phyloP scores from a whole-genome alignment of 92 coral and sea anemone genomes.

The Parazoanthus darwini region DNA sequence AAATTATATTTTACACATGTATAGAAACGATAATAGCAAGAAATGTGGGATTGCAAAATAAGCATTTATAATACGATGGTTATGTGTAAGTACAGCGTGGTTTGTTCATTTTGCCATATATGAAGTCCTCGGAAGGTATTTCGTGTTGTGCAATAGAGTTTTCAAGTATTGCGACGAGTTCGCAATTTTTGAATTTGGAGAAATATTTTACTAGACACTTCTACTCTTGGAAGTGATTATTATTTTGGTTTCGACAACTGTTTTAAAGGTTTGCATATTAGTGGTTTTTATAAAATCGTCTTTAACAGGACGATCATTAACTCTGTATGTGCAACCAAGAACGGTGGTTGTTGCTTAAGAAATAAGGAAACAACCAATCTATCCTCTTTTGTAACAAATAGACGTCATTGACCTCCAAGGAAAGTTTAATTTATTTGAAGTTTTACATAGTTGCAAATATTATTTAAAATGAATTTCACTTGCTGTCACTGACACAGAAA shows the following conservation, averaged over 20 bases:
- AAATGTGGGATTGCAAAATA: slow-evolving; percentile 8
- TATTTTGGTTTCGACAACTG: not conserved
- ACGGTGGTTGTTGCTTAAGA: not conserved
- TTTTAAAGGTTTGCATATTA: not conserved
- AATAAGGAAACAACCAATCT: not conserved
- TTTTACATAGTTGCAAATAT: slow-evolving; percentile 22
- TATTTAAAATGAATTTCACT: slow-evolving; percentile 21
- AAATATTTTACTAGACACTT: not conserved
- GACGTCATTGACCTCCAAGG: slow-evolving; percentile 7
- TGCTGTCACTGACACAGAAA: slow-evolving; percentile 11
- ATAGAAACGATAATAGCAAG: not conserved
- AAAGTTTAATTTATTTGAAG: slow-evolving; percentile 36
- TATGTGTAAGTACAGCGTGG: not conserved
- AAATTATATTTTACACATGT: slow-evolving; percentile 35
- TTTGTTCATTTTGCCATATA: not conserved
- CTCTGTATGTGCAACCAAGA: not conserved
- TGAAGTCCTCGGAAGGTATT: not conserved
- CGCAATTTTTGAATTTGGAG: not conserved
- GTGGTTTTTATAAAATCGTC: slow-evolving; percentile 22
- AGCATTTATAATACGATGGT: not conserved
- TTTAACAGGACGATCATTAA: not conserved
- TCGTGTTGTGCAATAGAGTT: not conserved
- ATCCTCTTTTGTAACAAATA: slow-evolving; percentile 16
- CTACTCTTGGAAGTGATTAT: not conserved
- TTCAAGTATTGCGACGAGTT: not conserved